Percentiles rank a stretch among this genome's conserved stretches.
Evolutionary conservation across 2,113 vertebrate genomes (phyloP).

Genomic region (Hydropotes inermis): DNA sequence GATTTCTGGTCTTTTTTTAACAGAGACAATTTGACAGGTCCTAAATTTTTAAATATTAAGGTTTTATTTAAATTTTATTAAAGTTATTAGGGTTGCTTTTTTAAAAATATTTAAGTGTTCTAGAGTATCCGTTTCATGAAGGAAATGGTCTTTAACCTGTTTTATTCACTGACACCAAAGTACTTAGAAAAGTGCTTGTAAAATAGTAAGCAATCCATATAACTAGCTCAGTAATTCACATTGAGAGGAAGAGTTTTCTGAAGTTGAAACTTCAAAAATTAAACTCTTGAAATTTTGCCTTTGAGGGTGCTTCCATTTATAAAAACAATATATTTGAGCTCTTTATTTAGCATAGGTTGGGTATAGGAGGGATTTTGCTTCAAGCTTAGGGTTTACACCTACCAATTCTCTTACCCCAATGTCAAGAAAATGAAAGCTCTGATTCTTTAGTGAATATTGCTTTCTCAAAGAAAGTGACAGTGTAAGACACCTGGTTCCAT

Average conservation of each 20-base stretch:
- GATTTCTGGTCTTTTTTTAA: background rate
- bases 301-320: background rate
- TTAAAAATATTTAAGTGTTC: background rate
- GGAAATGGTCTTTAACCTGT: background rate
- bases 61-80: background rate
- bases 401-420: background rate
- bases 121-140: background rate
- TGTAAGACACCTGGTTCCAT: background rate
- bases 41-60: background rate
- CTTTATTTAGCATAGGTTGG: background rate
- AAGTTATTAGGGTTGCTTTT: background rate
- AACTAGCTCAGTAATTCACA: background rate
- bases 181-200: background rate
- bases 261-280: background rate
- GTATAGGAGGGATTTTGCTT: background rate
- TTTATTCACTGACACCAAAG: background rate
- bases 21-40: background rate
- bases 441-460: background rate
- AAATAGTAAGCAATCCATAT: background rate
- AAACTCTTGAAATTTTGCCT: background rate
- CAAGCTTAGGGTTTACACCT: background rate
- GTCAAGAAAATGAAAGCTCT: background rate
- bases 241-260: background rate
- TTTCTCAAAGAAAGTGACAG: slow-evolving; percentile 14
- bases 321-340: background rate